Evolutionary conservation across 2,113 vertebrate genomes (phyloP), one percentile per base, ranked within the genome.

Genomic region (Microtus richardsoni): DNA sequence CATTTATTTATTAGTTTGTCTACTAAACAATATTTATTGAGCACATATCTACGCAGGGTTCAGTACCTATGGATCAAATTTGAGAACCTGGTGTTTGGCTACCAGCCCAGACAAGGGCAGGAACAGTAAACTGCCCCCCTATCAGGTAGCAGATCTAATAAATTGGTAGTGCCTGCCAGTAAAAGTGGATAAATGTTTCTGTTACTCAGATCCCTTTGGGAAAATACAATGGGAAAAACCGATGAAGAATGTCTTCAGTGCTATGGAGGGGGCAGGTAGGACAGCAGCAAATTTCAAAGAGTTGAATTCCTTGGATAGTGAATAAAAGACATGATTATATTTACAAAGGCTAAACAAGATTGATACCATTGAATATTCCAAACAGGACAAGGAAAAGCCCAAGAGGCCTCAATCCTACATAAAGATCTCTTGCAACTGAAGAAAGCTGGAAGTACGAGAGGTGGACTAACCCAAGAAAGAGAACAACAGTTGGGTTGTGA

Each of bases 11-110:
- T 95, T n/a, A 74, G 60, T 78, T 86, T 70, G 64, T 16, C 68
- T 68, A 80, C 44, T 85, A 85, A 39, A 19, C 22, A 94, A 0
- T 79, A 68, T 86, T 94, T 91, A 60, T 36, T 80, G 44, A 96
- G 24, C 5, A 17, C 6, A 44, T 82, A 60, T 33, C 19, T 22
- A 85, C 49, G 73, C 66, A 66, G 7, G 6, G 28, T 78, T 74
- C 16, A 58, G 4, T 11, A 64, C 19, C 71, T 79, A 36, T 28
- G 22, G 41, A 52, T 49, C 49, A 64, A 36, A 24, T 30, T 47
- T 66, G 39, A 91, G 8, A 58, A 85, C 22, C 7, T 44, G 6
- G 64, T 77, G 2, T 36, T 39, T 94, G 66, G 30, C 44, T 58
- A 54, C 7, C 36, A 88, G 82, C 73, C 73, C 14, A 85, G 85